Percentiles rank a stretch among this genome's conserved stretches.
Conservation (phyloP, 2,797 vertebrate genomes). For the Nothura maculosa region DNA sequence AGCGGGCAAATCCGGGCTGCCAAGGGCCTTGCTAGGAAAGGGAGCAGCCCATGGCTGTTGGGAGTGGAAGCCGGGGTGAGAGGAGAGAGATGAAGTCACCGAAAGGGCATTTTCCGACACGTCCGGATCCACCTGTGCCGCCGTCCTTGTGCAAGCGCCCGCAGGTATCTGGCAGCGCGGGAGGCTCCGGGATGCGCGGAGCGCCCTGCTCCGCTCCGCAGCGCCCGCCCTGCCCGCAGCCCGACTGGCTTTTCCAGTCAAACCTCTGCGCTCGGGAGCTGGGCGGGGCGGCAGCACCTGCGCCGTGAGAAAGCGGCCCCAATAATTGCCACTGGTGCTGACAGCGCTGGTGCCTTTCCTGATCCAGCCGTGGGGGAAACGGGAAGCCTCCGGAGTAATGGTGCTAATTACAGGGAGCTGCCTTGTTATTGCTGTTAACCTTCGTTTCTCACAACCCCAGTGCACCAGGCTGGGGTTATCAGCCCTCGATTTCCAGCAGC, state of each 20-base stretch:
- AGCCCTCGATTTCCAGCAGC: background rate
- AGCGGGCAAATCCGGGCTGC: background rate
- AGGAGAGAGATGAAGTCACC: constrained; percentile 52
- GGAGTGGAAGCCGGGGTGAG: constrained; percentile 17
- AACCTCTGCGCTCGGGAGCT: constrained; percentile 1
- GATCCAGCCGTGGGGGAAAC: background rate
- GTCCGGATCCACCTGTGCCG: background rate
- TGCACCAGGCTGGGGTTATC: background rate
- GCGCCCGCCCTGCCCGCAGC: constrained; percentile 65
- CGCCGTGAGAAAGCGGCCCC: constrained; percentile 1
- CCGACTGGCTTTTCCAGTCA: constrained; percentile 70
- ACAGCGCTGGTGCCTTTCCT: background rate
- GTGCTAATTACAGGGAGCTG: too few species aligned
- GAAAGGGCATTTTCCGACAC: constrained; percentile 57
- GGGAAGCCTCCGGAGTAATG: background rate
- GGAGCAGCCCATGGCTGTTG: constrained; percentile 21
- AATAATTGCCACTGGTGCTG: constrained; percentile 11
- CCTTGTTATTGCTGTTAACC: rapidly evolving
- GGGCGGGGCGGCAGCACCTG: constrained; percentile 68
- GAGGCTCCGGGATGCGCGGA: constrained; percentile 54
- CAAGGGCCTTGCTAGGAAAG: background rate
- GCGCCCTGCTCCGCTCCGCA: too few species aligned
- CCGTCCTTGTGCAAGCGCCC: constrained; percentile 63
- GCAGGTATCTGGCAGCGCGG: constrained; percentile 61
- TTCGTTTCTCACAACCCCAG: background rate